Conservation (phyloP, 2,888 invertebrate genomes). For the Prostheceraeus crozeri region DNA sequence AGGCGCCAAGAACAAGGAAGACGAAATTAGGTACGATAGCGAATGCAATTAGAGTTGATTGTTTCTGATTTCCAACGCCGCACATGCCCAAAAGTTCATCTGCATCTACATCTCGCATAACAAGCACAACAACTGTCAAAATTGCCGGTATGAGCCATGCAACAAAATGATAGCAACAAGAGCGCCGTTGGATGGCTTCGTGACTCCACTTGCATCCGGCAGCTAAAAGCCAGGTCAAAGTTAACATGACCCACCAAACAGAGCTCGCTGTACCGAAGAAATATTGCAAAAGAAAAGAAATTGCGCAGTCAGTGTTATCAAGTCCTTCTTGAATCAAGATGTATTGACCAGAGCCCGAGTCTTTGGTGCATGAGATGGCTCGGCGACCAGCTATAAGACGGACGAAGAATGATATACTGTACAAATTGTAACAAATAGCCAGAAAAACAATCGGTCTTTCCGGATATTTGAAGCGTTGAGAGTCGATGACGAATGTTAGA, state of each 20-base stretch:
- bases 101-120: constrained; percentile 77
- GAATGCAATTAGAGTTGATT: constrained; percentile 52
- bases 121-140: constrained; percentile 78
- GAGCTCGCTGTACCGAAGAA: constrained; percentile 83
- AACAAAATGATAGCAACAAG: constrained; percentile 68
- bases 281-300: constrained; percentile 79
- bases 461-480: constrained; percentile 60
- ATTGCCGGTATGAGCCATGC: constrained; percentile 85
- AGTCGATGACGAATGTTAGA: constrained; percentile 67
- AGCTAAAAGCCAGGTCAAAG: constrained; percentile 72
- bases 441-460: constrained; percentile 73
- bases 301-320: constrained; percentile 79
- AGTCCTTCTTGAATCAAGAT: constrained; percentile 70
- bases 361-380: constrained; percentile 60
- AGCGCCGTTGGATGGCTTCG: constrained; percentile 62
- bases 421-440: constrained; percentile 73
- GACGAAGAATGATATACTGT: constrained; percentile 68
- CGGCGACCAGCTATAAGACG: constrained; percentile 68
- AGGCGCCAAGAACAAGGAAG: constrained; percentile 65
- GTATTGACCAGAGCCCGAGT: constrained; percentile 57
- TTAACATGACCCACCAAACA: constrained; percentile 83
- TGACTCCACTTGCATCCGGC: constrained; percentile 61
- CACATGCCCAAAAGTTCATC: constrained; percentile 79
- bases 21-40: constrained; percentile 64
- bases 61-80: constrained; percentile 58